Base-by-base conservation (phyloP, 2,797 vertebrate genomes). In the Melanotaenia pygmaea region DNA sequence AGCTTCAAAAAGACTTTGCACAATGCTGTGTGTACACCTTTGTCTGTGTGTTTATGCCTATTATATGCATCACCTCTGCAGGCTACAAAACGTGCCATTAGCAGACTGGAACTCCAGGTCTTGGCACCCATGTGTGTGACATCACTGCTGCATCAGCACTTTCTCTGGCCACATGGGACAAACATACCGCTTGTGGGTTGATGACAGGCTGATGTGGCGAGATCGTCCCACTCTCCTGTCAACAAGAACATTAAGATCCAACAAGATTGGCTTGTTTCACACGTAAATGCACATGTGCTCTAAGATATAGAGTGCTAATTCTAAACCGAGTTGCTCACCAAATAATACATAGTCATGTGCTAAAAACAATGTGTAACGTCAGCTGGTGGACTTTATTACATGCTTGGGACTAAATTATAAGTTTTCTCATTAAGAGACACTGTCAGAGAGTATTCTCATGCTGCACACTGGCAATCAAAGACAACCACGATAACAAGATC, bases 181-280 rank as follows among this genome's bases (percentile, higher is more conserved):
- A 85, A 89, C 88, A 89, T 90, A 77, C 79, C 61, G 85, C 81
- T 70, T 80, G 88, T 89, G 87, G 87, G 85, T 76, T 88, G 86
- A 89, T 77, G 86, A 79, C 88, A 84, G 70, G 85, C 83, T 89
- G 83, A 82, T 77, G 76, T 62, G 80, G 82, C 64, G 72, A n/a
- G 73, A 86, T 86, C 85, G 71, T 77, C 77, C 63, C 51, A 77
- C 81, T 76, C 88, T 90, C 85, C 82, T 64, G 90, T 91, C 87
- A 91, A 88, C 79, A 83, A 79, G 69, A 83, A 78, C 54, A 82
- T n/a, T 75, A 86, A 83, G 82, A 80, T 81, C 75, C 57, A 73
- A 74, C 72, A 67, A 77, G 74, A 82, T 70, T 58, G 79, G 53
- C 65, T 68, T 0, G 1, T 50, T 60, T 77, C 71, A 75, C 65